phyloP scores from a whole-genome alignment of 2,113 vertebrate genomes.

The Phoxinus phoxinus region DNA sequence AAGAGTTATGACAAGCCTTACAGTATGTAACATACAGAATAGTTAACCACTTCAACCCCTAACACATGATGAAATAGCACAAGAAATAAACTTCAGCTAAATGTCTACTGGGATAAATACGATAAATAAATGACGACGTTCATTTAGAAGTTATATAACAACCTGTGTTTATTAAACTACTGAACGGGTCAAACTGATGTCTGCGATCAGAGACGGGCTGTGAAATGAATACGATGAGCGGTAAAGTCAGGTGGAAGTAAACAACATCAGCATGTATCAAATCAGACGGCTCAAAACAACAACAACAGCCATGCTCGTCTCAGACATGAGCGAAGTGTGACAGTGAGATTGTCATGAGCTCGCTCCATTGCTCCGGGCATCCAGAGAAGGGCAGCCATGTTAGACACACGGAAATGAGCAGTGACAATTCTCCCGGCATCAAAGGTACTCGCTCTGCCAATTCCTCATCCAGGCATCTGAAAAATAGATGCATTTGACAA shows the following conservation, averaged over 20 bases:
- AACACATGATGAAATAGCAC: not conserved
- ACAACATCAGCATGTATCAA: constrained; percentile 36
- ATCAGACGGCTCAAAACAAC: constrained; percentile 9
- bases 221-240: not conserved
- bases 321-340: constrained; percentile 25
- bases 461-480: not conserved
- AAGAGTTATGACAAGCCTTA: too few relatives aligned
- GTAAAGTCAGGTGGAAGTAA: constrained; percentile 9
- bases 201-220: not conserved
- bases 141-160: too few relatives aligned
- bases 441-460: not conserved
- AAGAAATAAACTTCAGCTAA: not conserved
- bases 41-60: too few relatives aligned
- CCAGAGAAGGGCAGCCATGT: constrained; percentile 7
- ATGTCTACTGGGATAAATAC: too few relatives aligned
- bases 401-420: constrained; percentile 19
- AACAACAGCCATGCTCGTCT: constrained; percentile 2
- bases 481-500: constrained; percentile 3
- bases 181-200: not conserved
- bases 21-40: not conserved
- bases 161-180: not conserved
- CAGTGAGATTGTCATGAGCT: constrained; percentile 22
- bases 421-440: constrained; percentile 17
- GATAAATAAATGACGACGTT: too few relatives aligned
- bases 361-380: not conserved